phyloP scores from a whole-genome alignment of 2,888 invertebrate genomes.

The Pocota personata region DNA sequence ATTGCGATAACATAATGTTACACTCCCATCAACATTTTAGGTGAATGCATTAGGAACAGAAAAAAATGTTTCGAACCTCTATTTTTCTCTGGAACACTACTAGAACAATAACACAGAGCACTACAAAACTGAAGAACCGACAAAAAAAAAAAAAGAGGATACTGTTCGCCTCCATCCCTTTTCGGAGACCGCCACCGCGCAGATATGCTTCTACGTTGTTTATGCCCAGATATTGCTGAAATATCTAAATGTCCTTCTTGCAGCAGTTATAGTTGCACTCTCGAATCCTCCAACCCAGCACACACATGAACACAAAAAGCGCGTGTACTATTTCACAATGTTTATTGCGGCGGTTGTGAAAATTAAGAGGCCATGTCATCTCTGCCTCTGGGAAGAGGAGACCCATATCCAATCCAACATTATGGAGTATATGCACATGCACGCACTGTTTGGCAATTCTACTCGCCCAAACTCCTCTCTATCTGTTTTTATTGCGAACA shows the following conservation, averaged over 20 bases:
- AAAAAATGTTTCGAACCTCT: neutral
- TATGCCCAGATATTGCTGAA: slow-evolving; percentile 66
- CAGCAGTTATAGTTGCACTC: slow-evolving; percentile 38
- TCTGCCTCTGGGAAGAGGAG: slow-evolving; percentile 40
- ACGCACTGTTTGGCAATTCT: slow-evolving; percentile 61
- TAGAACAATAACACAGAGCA: slow-evolving; percentile 46
- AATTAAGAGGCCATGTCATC: slow-evolving; percentile 73
- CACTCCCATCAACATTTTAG: slow-evolving; percentile 65
- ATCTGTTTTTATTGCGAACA: slow-evolving; percentile 54
- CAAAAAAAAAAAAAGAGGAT: slow-evolving; percentile 73
- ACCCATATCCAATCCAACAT: slow-evolving; percentile 26
- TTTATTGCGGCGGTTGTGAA: slow-evolving; percentile 72
- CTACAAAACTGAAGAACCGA: slow-evolving; percentile 49
- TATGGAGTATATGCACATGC: slow-evolving; percentile 35
- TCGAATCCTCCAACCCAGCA: slow-evolving; percentile 4
- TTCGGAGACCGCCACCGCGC: slow-evolving; percentile 26
- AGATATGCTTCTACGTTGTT: slow-evolving; percentile 61
- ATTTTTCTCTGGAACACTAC: slow-evolving; percentile 1
- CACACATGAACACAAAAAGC: slow-evolving; percentile 56
- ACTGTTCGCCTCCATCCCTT: slow-evolving; percentile 44
- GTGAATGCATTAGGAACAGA: slow-evolving; percentile 56
- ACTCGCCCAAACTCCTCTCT: slow-evolving; percentile 4
- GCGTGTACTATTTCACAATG: slow-evolving; percentile 70
- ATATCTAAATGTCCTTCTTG: slow-evolving; percentile 71
- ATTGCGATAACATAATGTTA: slow-evolving; percentile 66